Percentiles rank a stretch among this genome's conserved stretches.
These are phyloP conservation scores for Micrasema minimum DNA, from an alignment of 1,140 invertebrate species.

Conservation along the genomic window DNA sequence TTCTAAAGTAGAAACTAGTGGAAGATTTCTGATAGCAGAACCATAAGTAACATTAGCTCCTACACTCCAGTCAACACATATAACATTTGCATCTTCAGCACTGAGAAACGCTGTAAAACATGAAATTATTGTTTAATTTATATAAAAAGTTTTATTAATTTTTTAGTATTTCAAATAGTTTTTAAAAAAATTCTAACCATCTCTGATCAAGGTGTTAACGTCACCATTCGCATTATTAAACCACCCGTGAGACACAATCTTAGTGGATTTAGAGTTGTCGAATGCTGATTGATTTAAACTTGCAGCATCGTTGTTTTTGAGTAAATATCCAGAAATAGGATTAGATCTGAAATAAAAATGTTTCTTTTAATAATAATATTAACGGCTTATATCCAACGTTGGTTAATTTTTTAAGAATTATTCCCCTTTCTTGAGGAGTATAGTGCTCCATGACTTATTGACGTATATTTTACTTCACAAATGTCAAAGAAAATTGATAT, in stretches of 20 bases:
- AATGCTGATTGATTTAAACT: slow-evolving; percentile 20
- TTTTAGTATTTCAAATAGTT: too few relatives aligned
- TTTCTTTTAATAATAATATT: background rate
- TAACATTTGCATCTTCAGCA: slow-evolving; percentile 66
- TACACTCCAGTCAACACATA: slow-evolving; percentile 67
- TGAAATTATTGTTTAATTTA: too few relatives aligned
- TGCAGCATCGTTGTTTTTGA: slow-evolving; percentile 11
- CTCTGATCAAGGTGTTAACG: slow-evolving; percentile 8
- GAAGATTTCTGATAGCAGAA: slow-evolving; percentile 64
- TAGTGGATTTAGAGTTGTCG: slow-evolving; percentile 28
- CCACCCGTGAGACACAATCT: slow-evolving; percentile 46
- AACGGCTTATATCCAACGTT: too few relatives aligned
- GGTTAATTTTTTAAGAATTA: too few relatives aligned
- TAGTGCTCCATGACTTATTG: too few relatives aligned
- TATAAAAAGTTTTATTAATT: too few relatives aligned
- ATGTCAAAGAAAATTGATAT: too few relatives aligned
- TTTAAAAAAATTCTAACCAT: slow-evolving; percentile 25
- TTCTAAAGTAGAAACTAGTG: slow-evolving; percentile 64
- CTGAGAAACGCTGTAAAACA: slow-evolving; percentile 58
- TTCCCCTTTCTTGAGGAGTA: too few relatives aligned
- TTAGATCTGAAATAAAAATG: slow-evolving; percentile 21
- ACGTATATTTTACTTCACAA: too few relatives aligned
- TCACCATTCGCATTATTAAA: slow-evolving; percentile 28
- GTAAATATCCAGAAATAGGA: slow-evolving; percentile 12
- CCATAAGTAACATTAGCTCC: slow-evolving; percentile 63